Base-by-base conservation (phyloP, 2,113 vertebrate genomes). In the human (Homo sapiens) region DNA sequence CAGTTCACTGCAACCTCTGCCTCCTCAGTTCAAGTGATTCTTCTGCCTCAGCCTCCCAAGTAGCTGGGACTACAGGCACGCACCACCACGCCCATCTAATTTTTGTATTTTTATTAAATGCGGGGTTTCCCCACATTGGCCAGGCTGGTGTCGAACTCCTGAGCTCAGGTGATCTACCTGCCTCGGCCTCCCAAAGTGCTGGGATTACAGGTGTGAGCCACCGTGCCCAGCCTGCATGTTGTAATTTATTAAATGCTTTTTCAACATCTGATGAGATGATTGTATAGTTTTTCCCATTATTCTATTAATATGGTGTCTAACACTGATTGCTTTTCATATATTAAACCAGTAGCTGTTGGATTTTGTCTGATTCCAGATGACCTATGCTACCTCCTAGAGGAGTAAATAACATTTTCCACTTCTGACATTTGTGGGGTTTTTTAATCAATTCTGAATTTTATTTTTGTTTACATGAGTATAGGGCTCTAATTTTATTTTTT, bases 201-300 rank as follows among this genome's bases (percentile, higher is more conserved):
- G 52, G 52, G 52, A 55, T 55, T 55, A 55, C 52, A 20, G 52
- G 52, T 55, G 18, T 55, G 52, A 55, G 18, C 52, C 52, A 55
- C 52, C 0, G 0, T 2, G 52, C 52, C 18, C 0, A 2, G 52
- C 52, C 52, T 55, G 18, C 88, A 6, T 55, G 66, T 72, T 95
- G 13, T 50, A 57, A 73, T 92, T 92, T 95, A 52, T 95, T 85
- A 93, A 81, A 48, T 73, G 50, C 30, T 48, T 92, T 95, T 94
- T 92, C 76, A 95, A 11, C 16, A 76, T 92, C 38, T 64, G 6
- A 79, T 97, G 80, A 84, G 89, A 79, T 85, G 35, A 72, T 79
- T 25, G 16, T 83, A 20, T 96, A 50, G 59, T n/a, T 72, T 73
- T 89, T 48, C 10, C 13, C 11, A 52, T 76, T 52, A 25, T 81